Evolutionary conservation across 2,113 vertebrate species (phyloP).

Genomic region (Oreotrochilus melanogaster): DNA sequence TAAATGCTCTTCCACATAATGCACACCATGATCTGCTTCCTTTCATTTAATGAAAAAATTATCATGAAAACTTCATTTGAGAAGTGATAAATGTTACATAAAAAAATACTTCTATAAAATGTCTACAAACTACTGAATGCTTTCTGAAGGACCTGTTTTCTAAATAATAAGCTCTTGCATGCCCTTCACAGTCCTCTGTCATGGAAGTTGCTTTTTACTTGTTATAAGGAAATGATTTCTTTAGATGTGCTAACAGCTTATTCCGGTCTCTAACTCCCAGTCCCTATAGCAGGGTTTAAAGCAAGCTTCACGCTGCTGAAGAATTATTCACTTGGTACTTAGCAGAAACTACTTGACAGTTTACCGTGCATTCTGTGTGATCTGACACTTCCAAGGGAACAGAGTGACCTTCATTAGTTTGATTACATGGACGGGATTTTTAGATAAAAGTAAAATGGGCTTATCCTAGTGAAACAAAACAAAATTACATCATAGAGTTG

Average conservation of each 20-base stretch:
- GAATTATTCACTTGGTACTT: conserved; percentile 23
- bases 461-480: background rate
- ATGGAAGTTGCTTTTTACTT: background rate
- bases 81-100: background rate
- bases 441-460: conserved; percentile 26
- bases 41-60: background rate
- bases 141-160: background rate
- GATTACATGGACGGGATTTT: background rate
- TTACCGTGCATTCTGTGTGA: conserved; percentile 44
- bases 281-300: background rate
- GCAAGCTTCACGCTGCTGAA: background rate
- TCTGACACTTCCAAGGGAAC: conserved; percentile 40
- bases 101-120: background rate
- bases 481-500: background rate
- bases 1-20: background rate
- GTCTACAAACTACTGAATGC: background rate
- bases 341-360: conserved; percentile 38
- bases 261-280: conserved; percentile 28
- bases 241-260: background rate
- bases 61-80: background rate
- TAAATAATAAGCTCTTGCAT: background rate
- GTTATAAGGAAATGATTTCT: background rate
- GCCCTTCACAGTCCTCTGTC: background rate
- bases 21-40: background rate
- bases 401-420: conserved; percentile 42